Percentiles rank a stretch among this genome's conserved stretches.
These are phyloP conservation scores for Diabrotica balteata DNA, from an alignment of 2,888 invertebrate species.

Conservation along the genomic window DNA sequence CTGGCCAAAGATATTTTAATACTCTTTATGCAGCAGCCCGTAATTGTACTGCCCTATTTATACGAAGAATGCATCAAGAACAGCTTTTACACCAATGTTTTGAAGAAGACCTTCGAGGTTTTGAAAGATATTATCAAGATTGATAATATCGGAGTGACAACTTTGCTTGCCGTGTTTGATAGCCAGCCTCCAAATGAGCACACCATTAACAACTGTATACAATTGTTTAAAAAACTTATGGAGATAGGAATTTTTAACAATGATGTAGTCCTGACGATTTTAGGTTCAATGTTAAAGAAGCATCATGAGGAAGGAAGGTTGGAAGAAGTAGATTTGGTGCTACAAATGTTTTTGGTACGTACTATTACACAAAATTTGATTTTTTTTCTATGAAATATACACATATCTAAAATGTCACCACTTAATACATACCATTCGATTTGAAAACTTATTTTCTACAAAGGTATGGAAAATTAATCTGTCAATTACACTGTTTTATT, in stretches of 20 bases:
- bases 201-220: constrained; percentile 45
- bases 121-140: constrained; percentile 44
- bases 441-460: no score
- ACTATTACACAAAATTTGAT: neutral
- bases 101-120: constrained; percentile 39
- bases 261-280: constrained; percentile 32
- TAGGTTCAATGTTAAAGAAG: constrained; percentile 33
- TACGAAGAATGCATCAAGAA: constrained; percentile 51
- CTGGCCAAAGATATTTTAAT: constrained; percentile 47
- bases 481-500: no score
- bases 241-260: constrained; percentile 41
- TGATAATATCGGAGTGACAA: constrained; percentile 44
- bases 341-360: constrained; percentile 36
- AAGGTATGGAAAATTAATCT: no score
- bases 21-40: constrained; percentile 52
- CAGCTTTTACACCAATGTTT: constrained; percentile 40
- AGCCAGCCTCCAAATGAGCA: constrained; percentile 37
- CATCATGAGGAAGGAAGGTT: constrained; percentile 18
- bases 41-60: constrained; percentile 43
- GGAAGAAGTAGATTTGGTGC: constrained; percentile 26
- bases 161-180: constrained; percentile 41
- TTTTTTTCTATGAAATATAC: no score
- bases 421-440: no score
- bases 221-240: constrained; percentile 46
- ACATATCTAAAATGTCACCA: no score